Evolutionary conservation across 2,797 vertebrate species (phyloP).

Genomic region (Chelidonichthys spinosus): DNA sequence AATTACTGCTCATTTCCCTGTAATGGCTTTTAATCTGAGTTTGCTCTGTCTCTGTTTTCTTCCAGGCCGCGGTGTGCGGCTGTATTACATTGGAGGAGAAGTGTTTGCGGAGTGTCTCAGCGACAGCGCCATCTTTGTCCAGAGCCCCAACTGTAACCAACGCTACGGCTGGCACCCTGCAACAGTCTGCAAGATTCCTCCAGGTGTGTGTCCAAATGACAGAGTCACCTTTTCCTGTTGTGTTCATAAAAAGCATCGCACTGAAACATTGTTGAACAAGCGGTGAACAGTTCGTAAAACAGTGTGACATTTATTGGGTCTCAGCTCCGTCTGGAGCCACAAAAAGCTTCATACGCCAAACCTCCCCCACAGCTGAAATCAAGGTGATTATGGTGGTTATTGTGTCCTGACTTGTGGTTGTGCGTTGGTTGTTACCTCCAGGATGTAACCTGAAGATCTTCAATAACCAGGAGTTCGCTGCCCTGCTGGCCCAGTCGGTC

Average conservation of each 20-base stretch:
- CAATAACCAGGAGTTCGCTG: slow-evolving; percentile 99
- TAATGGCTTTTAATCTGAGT: slow-evolving; percentile 16
- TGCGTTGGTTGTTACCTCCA: slow-evolving; percentile 62
- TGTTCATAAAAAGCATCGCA: neutral
- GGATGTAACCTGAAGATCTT: slow-evolving; percentile 99
- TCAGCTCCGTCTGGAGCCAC: neutral
- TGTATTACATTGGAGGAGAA: slow-evolving; percentile 99
- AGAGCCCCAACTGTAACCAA: slow-evolving; percentile 99
- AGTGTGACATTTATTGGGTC: neutral
- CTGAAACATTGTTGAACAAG: neutral
- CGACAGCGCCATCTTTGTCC: slow-evolving; percentile 98
- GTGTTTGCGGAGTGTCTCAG: slow-evolving; percentile 99
- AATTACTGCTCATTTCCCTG: neutral
- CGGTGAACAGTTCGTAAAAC: neutral
- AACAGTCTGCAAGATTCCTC: slow-evolving; percentile 99
- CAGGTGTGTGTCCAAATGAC: slow-evolving; percentile 82
- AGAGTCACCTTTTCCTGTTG: neutral
- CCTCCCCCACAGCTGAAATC: neutral
- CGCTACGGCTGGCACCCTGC: slow-evolving; percentile 99
- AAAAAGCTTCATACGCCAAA: neutral
- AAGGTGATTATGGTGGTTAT: neutral
- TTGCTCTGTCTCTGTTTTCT: slow-evolving; percentile 35
- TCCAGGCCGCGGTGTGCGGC: slow-evolving; percentile 93
- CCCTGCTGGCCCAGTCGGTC: slow-evolving; percentile 96
- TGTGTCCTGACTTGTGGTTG: neutral